Conservation (phyloP, 1,140 invertebrate species). For the honey bee (Apis mellifera) region Amel_HAv3.1 CM009932.2:11129501-11130000, state of each 20-base stretch:
- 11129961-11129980: slow-evolving; percentile 70
- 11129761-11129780: slow-evolving; percentile 81
- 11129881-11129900: not conserved
- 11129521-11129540: slow-evolving; percentile 55
- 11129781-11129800: slow-evolving; percentile 72
- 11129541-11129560: slow-evolving; percentile 57
- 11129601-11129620: slow-evolving; percentile 76
- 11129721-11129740: slow-evolving; percentile 76
- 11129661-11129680: slow-evolving; percentile 80
- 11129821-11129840: slow-evolving; percentile 18
- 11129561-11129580: slow-evolving; percentile 63
- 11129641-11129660: slow-evolving; percentile 69
- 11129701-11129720: slow-evolving; percentile 65
- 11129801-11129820: too few species aligned
- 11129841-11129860: slow-evolving; percentile 48
- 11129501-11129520: slow-evolving; percentile 56
- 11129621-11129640: slow-evolving; percentile 69
- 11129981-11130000: slow-evolving; percentile 59
- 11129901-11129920: slow-evolving; percentile 23
- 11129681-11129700: slow-evolving; percentile 77
- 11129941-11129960: slow-evolving; percentile 69
- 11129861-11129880: slow-evolving; percentile 52
- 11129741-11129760: slow-evolving; percentile 77
- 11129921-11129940: not conserved
- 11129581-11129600: slow-evolving; percentile 69